Conservation (phyloP, 2,888 invertebrate genomes). For the Sylvicola fuscatus region DNA sequence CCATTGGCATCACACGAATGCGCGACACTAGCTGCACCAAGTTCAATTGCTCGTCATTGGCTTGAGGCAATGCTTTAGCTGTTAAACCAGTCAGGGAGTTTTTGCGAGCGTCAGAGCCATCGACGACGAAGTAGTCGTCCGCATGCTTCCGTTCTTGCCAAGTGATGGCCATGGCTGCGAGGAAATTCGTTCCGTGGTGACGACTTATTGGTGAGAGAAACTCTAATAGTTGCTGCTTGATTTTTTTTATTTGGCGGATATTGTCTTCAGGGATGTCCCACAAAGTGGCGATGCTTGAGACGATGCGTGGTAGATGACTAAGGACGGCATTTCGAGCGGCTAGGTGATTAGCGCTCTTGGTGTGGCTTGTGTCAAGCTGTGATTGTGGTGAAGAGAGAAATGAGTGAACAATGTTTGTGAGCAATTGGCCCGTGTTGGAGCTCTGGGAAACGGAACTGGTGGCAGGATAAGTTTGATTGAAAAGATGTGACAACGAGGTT, state of each 20-base stretch:
- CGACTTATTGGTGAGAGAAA: constrained; percentile 67
- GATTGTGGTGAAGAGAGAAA: constrained; percentile 42
- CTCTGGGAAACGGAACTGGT: constrained; percentile 30
- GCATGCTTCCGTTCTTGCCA: constrained; percentile 54
- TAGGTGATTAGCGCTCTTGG: constrained; percentile 19
- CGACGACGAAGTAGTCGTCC: constrained; percentile 11
- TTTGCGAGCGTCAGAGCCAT: neutral
- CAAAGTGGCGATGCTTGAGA: constrained; percentile 54
- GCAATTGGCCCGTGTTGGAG: constrained; percentile 46
- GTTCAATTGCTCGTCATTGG: constrained; percentile 46
- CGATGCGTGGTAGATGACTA: constrained; percentile 58
- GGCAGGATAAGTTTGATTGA: constrained; percentile 32
- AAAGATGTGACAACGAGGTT: constrained; percentile 30
- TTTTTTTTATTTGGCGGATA: constrained; percentile 22
- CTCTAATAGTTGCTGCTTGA: constrained; percentile 59
- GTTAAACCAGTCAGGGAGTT: neutral
- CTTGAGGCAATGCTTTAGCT: constrained; percentile 22
- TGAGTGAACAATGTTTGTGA: constrained; percentile 62
- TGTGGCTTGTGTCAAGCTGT: constrained; percentile 12
- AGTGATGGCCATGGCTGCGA: constrained; percentile 66
- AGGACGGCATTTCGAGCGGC: constrained; percentile 52
- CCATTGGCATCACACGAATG: constrained; percentile 65
- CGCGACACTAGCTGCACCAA: constrained; percentile 60
- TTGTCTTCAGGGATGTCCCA: constrained; percentile 46
- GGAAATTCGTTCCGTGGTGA: constrained; percentile 59